A percentile compares a stretch with the other conserved stretches of the same genome.
These are phyloP conservation scores for Nyctibius grandis DNA, from an alignment of 2,797 vertebrate genomes.

Conservation along the genomic window DNA sequence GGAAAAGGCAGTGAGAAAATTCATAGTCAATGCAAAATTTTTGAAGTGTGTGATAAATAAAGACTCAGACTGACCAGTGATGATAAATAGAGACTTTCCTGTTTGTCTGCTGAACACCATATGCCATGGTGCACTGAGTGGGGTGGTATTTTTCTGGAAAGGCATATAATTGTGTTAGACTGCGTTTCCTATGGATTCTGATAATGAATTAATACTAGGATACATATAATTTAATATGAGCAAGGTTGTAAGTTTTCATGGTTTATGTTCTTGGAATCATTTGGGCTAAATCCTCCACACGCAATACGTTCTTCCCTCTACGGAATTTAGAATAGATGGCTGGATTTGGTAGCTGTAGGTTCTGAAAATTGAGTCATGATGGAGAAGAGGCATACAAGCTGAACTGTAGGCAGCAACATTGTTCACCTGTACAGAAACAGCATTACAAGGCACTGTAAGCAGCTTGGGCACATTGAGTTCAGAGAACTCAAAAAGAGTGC, in stretches of 20 bases:
- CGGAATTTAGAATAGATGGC: neutral
- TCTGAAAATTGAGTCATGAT: neutral
- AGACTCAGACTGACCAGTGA: neutral
- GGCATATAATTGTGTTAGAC: neutral
- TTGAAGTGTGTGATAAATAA: neutral
- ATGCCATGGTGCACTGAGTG: neutral
- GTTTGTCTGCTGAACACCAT: neutral
- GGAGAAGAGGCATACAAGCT: neutral
- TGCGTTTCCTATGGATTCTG: neutral
- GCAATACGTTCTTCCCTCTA: neutral
- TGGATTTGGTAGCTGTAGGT: neutral
- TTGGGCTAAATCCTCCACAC: neutral
- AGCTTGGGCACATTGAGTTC: rapidly evolving
- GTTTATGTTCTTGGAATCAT: neutral
- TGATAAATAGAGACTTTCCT: neutral
- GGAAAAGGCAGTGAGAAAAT: neutral
- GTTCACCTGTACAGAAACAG: neutral
- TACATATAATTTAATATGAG: neutral
- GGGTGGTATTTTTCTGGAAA: neutral
- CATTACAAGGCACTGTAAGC: neutral
- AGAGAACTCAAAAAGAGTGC: neutral
- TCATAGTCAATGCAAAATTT: neutral
- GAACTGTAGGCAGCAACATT: neutral
- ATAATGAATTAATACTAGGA: neutral
- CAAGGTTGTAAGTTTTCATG: neutral